Percentiles rank a stretch among this genome's conserved stretches.
Conservation (phyloP, 2,113 vertebrate genomes). For the Morone saxatilis region DNA sequence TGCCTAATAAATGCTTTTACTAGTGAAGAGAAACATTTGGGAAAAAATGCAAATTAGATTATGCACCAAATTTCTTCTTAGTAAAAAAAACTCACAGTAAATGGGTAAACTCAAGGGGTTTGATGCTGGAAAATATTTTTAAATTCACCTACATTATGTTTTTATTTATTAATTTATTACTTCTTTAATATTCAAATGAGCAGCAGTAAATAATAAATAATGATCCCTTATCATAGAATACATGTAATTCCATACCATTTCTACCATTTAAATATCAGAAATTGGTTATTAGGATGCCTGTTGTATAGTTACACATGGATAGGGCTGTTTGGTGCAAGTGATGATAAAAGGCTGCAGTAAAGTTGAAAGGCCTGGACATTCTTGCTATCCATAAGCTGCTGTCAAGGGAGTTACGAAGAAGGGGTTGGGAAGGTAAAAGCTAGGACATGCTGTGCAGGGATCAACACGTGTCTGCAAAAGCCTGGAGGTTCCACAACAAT, state of each 20-base stretch:
- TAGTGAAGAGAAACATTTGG: background rate
- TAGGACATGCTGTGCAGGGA: slow-evolving; percentile 72
- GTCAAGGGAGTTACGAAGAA: slow-evolving; percentile 62
- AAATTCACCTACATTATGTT: background rate
- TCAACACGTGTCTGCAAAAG: slow-evolving; percentile 83
- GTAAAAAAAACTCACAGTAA: background rate
- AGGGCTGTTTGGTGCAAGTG: slow-evolving; percentile 27
- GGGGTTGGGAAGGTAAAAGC: slow-evolving; percentile 74
- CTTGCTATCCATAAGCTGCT: slow-evolving; percentile 60
- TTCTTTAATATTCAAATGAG: background rate
- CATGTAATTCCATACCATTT: background rate
- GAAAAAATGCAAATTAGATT: background rate
- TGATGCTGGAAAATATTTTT: background rate
- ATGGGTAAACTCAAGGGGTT: background rate
- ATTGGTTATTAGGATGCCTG: background rate
- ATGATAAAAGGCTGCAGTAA: slow-evolving; percentile 39
- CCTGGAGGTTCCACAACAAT: slow-evolving; percentile 83
- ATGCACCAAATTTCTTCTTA: background rate
- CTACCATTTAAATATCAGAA: background rate
- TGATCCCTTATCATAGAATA: background rate
- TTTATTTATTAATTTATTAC: background rate
- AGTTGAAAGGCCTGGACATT: slow-evolving; percentile 51
- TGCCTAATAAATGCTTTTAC: background rate
- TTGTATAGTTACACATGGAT: background rate
- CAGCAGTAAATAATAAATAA: background rate